Evolutionary conservation across 2,113 vertebrate species (phyloP), one percentile per base, ranked within the genome.

Genomic region (Platichthys stellatus): DNA sequence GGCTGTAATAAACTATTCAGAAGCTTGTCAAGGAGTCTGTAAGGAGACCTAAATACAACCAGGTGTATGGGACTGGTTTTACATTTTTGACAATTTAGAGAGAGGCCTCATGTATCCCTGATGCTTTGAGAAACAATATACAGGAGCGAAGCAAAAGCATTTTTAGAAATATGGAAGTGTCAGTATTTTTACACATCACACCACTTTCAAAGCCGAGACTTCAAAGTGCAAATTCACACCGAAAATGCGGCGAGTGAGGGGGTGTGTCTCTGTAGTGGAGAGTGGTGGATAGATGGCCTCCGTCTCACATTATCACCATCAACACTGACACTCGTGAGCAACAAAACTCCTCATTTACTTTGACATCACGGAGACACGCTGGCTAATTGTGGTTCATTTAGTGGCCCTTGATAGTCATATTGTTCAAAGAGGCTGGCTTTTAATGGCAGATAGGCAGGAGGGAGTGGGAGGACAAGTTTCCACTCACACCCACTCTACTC

Each of bases 331-430:
- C 66, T 57, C 62, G 40, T 15, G 15, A 63, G 80, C 35, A 59
- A 35, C 63, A 17, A 4, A 62, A 21, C 17, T 56, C 10, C 26
- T 28, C 57, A 82, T 73, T 65, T 43, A 63, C 66, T 63, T 63
- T 47, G 58, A 57, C 26, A 49, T 70, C 47, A 77, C 21, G 20
- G 72, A 57, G 63, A 15, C 66, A 61, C 10, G 64, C 35, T 51
- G 38, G 71, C 74, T 90, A 69, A 86, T 81, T 71, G 78, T 82
- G 84, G 79, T 78, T 88, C 62, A 80, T 83, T 82, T 57, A 72
- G 70, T 80, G 74, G 84, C 84, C 63, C 61, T 70, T 78, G 75
- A 69, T 51, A 49, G 78, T 79, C 76, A 45, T 83, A 85, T 87
- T 89, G 80, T 51, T 88, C 72, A 49, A 58, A 73, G 59, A 68